phyloP scores from a whole-genome alignment of 2,797 vertebrate genomes.

The Scarus forsteni region DNA sequence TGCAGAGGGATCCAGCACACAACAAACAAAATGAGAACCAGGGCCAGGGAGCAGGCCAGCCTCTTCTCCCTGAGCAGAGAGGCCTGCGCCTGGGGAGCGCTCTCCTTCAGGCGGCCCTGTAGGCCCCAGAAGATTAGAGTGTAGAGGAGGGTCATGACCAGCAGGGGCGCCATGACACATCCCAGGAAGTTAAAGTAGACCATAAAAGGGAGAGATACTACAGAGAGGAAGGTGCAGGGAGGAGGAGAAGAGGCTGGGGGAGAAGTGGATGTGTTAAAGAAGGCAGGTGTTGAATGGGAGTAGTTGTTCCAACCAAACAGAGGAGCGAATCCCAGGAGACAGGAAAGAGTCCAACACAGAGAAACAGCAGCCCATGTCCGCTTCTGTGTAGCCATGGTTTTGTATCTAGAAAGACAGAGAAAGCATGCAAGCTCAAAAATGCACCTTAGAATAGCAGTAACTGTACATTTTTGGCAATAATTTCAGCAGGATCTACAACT shows the following conservation, averaged over 20 bases:
- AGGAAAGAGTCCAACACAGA: constrained; percentile 86
- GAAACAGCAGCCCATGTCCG: constrained; percentile 82
- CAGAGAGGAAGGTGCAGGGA: constrained; percentile 75
- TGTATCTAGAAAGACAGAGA: constrained; percentile 80
- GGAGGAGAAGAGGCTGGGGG: constrained; percentile 9
- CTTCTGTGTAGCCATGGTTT: constrained; percentile 78
- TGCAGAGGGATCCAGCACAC: constrained; percentile 90
- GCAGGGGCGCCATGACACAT: constrained; percentile 85
- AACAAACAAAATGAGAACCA: constrained; percentile 88
- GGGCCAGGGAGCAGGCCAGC: constrained; percentile 85
- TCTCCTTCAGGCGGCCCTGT: constrained; percentile 77
- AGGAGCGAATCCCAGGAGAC: constrained; percentile 83
- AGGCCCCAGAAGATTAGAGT: constrained; percentile 83
- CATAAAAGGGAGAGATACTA: constrained; percentile 88
- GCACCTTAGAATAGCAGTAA: too few species aligned
- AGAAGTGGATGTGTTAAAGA: constrained; percentile 25
- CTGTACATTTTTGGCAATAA: too few species aligned
- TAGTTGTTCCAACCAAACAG: constrained; percentile 86
- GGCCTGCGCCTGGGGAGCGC: constrained; percentile 50
- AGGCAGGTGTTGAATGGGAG: background rate
- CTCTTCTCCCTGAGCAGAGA: constrained; percentile 86
- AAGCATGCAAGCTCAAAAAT: background rate
- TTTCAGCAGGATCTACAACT: too few species aligned
- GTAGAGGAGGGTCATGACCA: constrained; percentile 87
- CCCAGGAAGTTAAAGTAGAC: constrained; percentile 88